A percentile compares a stretch with the other conserved stretches of the same genome.
phyloP scores from a whole-genome alignment of 2,113 vertebrate species.

The Rhea americana region DNA sequence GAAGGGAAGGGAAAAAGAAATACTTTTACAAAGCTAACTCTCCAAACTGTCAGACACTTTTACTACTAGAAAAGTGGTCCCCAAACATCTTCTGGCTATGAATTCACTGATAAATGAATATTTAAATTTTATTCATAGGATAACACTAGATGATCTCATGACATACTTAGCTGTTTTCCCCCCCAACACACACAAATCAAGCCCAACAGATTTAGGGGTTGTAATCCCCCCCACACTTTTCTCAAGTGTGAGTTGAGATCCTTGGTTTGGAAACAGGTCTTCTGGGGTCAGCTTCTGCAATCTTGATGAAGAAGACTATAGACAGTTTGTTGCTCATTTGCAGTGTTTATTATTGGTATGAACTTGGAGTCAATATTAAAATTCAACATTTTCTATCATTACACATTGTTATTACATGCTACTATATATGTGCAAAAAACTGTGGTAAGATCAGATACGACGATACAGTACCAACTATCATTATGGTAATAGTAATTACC shows the following conservation, averaged over 20 bases:
- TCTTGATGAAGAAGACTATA: background rate
- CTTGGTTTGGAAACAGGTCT: background rate
- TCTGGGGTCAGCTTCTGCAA: background rate
- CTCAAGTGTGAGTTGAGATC: background rate
- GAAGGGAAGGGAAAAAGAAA: background rate
- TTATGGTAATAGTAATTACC: background rate
- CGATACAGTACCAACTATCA: background rate
- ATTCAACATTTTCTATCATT: background rate
- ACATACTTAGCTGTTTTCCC: background rate
- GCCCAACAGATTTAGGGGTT: background rate
- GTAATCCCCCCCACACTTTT: background rate
- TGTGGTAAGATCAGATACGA: background rate
- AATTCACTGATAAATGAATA: background rate
- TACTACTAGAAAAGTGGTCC: background rate
- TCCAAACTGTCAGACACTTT: background rate
- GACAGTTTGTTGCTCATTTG: background rate
- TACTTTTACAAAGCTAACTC: background rate
- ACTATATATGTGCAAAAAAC: background rate
- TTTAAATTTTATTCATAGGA: rapidly evolving
- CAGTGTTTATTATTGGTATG: background rate
- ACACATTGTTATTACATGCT: background rate
- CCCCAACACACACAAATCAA: background rate
- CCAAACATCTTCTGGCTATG: background rate
- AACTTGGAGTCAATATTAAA: background rate
- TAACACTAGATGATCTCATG: background rate